Base-by-base conservation (phyloP, 2,888 invertebrate genomes). In the Synergus umbraculus region DNA sequence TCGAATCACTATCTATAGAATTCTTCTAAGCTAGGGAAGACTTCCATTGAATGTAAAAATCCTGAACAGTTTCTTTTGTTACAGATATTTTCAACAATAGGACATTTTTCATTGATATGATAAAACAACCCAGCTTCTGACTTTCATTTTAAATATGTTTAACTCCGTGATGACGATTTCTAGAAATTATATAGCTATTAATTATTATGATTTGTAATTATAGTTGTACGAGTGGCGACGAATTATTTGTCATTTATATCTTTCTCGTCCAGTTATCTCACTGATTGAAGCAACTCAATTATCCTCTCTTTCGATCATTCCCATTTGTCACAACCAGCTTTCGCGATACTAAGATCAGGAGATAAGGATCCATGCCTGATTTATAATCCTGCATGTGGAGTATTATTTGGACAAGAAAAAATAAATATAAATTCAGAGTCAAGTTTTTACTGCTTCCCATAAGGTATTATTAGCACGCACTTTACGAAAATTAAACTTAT, bases 321-420 rank as follows among this genome's bases (percentile, higher is more conserved):
- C n/a, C 37, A 41, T 73, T 73, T 41, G 73, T 73, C 54, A 49
- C 37, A 73, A 58, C 54, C 54, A 58, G 41, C 73, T 73, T 49
- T 41, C 73, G 54, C 73, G 73, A 73, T 37, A 54, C 49, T 73
- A 73, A 54, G 41, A 73, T 54, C 73, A 73, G 12, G 54, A 37
- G 54, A 73, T 73, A 73, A 58, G 58, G 37, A 73, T 37, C 0
- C 54, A 18, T 37, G 49, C 41, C 2, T 54, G 41, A 41, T 54
- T 54, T 54, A 29, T 41, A 18, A n/a, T 13, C n/a, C 29, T 41
- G 49, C 18, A 18, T 54, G 29, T 37, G 9, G 54, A 37, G 41
- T 73, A 15, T 73, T 54, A 41, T 54, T 73, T 41, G 7, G 1
- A 46, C 18, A 58, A 37, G 54, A 12, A 10, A 4, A 37, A 73